Base-by-base conservation (phyloP, 2,113 vertebrate species). In the Himantopus leucocephalus region DNA sequence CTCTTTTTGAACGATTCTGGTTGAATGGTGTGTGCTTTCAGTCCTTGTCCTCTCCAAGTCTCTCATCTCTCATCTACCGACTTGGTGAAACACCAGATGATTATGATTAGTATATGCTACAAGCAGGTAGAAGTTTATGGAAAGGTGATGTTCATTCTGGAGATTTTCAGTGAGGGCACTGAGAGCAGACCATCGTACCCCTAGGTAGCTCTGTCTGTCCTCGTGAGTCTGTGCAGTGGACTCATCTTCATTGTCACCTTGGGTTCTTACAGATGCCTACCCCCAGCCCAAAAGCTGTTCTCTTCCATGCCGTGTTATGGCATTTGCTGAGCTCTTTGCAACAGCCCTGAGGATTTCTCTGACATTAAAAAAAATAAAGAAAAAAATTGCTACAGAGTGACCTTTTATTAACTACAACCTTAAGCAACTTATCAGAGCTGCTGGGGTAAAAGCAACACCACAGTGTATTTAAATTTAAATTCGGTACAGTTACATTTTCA, bases 341-440 rank as follows among this genome's bases (percentile, higher is more conserved):
- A 35, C 53, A 84, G 76, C 95, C 94, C 89, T 81, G 80, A 29
- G 87, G 94, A 79, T 76, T 85, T 85, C 67, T 70, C 58, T 96
- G 96, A 94, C 95, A 95, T 96, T 96, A 90, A 94, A 93, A 39
- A 94, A 94, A 94, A 64, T n/a, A 60, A 39, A 37, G 47, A 64
- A 62, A 45, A 93, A 90, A 68, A 41, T 9, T 37, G 24, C 68
- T 74, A 18, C 24, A 19, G 78, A 88, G 41, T 97, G 94, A 96
- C 96, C 96, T 97, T 97, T 96, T 81, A 67, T 72, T 94, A 92
- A 55, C 84, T 89, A 59, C 82, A 83, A 94, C 83, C 73, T 85
- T 78, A 75, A 91, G 90, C 66, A 84, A 64, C 34, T 75, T 74
- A 70, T 8, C 68, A 43, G 60, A 85, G 67, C 62, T 64, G 48